Conservation (phyloP, 2,797 vertebrate genomes). For the Micropoecilia bifurca region DNA sequence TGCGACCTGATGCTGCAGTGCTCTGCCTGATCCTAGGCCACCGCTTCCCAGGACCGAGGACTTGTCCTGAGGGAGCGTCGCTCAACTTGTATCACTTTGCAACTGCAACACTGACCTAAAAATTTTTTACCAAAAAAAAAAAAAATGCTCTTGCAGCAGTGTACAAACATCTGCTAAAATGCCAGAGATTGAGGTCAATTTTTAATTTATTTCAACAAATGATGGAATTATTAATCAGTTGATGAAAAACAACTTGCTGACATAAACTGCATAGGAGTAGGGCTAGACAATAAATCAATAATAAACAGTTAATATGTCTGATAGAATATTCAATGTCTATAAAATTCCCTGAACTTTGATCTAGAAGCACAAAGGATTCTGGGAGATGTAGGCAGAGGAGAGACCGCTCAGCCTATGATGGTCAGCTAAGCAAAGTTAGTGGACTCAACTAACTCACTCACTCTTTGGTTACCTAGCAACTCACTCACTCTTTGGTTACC, state of each 20-base stretch:
- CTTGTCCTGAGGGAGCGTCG: constrained; percentile 66
- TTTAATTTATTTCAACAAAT: neutral
- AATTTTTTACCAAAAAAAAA: constrained; percentile 17
- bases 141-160: constrained; percentile 14
- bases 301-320: no score
- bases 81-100: constrained; percentile 48
- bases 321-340: no score
- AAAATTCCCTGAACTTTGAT: no score
- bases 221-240: neutral
- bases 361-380: no score
- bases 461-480: no score
- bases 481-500: no score
- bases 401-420: no score
- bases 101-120: constrained; percentile 62
- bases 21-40: constrained; percentile 65
- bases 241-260: neutral
- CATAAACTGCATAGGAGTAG: neutral
- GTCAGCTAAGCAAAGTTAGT: no score
- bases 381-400: no score
- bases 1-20: constrained; percentile 52
- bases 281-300: no score
- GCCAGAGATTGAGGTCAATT: neutral
- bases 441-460: no score
- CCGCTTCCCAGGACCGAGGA: constrained; percentile 82
- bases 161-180: neutral